Percentiles rank a stretch among this genome's conserved stretches.
Evolutionary conservation across 2,113 vertebrate species (phyloP).

Genomic region (Mastomys natalensis): DNA sequence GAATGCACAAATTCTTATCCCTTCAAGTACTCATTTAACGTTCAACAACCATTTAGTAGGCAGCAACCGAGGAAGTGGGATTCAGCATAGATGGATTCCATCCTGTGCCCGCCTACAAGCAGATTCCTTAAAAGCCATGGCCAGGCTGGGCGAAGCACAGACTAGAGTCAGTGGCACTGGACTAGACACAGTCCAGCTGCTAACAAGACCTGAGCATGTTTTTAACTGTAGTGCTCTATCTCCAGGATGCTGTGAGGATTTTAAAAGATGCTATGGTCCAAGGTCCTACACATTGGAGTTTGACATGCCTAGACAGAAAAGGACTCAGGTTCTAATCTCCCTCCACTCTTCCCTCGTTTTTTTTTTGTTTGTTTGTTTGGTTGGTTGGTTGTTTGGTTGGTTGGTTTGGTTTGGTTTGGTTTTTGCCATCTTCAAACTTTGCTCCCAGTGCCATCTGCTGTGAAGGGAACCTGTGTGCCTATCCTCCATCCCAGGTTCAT

Average conservation of each 20-base stretch:
- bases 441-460: too few relatives aligned
- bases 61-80: rapidly evolving
- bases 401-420: too few relatives aligned
- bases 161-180: too few relatives aligned
- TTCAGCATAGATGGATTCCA: rapidly evolving
- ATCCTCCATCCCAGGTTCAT: neutral
- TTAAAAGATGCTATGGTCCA: neutral
- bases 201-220: neutral
- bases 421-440: neutral
- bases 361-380: too few relatives aligned
- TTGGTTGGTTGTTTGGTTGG: too few relatives aligned
- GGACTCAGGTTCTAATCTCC: neutral
- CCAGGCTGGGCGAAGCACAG: too few relatives aligned
- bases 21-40: neutral
- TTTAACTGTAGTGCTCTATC: neutral
- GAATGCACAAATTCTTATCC: neutral
- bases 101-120: neutral
- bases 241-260: neutral
- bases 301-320: neutral
- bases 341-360: neutral
- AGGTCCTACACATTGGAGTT: neutral
- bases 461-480: neutral
- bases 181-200: neutral
- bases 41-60: neutral
- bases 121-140: neutral